Evolutionary conservation across 1,140 invertebrate genomes (phyloP).

Genomic region (Drosophila guanche): DNA sequence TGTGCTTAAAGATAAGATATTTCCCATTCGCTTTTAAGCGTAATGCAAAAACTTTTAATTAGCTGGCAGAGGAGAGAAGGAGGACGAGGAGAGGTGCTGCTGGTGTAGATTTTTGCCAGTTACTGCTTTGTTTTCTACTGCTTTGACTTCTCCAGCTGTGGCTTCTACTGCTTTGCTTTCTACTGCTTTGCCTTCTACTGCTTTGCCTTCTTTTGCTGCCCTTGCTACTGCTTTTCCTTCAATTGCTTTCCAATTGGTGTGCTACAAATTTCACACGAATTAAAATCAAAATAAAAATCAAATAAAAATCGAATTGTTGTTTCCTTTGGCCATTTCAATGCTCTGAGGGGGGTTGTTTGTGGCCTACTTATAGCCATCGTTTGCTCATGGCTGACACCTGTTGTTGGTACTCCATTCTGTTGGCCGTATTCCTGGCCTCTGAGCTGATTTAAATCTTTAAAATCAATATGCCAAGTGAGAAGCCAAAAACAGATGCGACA

Average conservation of each 20-base stretch:
- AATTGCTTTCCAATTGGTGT: conserved; percentile 56
- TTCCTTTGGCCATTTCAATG: neutral
- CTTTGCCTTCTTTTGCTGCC: conserved; percentile 8
- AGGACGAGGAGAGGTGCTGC: neutral
- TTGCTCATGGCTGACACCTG: conserved; percentile 56
- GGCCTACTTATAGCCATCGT: conserved; percentile 63
- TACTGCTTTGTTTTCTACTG: conserved; percentile 7
- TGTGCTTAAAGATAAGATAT: conserved; percentile 61
- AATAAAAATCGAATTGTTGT: conserved; percentile 58
- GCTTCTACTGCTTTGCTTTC: conserved; percentile 17
- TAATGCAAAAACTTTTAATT: conserved; percentile 74
- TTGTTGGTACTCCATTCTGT: conserved; percentile 36
- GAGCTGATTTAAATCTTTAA: conserved; percentile 67
- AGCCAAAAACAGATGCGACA: conserved; percentile 30
- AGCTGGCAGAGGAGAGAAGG: conserved; percentile 20
- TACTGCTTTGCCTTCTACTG: conserved; percentile 18
- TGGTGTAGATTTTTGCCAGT: conserved; percentile 23
- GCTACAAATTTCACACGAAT: conserved; percentile 44
- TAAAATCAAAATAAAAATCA: conserved; percentile 45
- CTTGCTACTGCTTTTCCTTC: neutral
- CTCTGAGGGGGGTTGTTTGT: conserved; percentile 31
- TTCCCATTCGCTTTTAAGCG: conserved; percentile 23
- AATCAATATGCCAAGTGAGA: conserved; percentile 73
- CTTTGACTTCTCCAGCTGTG: neutral
- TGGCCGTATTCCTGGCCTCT: conserved; percentile 5